phyloP scores from a whole-genome alignment of 2,113 vertebrate species.

The Egretta garzetta region DNA sequence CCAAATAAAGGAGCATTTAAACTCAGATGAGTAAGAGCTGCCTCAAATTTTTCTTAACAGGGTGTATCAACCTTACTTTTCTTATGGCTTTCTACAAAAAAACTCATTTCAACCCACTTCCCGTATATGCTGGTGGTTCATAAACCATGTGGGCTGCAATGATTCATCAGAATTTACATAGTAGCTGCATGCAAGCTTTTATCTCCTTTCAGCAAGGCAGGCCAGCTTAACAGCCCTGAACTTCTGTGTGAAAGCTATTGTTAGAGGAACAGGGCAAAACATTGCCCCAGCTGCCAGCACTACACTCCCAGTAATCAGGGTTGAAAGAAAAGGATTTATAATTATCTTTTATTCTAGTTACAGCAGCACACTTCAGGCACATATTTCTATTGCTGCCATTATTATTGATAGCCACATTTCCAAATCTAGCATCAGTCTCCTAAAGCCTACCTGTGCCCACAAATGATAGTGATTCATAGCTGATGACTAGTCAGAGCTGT shows the following conservation, averaged over 20 bases:
- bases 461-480: neutral
- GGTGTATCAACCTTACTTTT: neutral
- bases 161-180: conserved; percentile 26
- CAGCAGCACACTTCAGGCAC: neutral
- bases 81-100: neutral
- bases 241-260: neutral
- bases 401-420: neutral
- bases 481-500: neutral
- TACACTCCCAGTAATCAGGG: neutral
- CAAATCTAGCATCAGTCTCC: neutral
- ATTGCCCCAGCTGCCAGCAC: neutral
- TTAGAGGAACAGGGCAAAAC: neutral
- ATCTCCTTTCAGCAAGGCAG: neutral
- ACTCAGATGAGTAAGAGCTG: neutral
- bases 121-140: neutral
- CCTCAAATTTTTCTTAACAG: neutral
- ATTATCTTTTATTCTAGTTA: neutral
- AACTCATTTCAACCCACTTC: neutral
- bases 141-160: neutral
- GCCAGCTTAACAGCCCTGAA: neutral
- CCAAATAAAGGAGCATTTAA: neutral
- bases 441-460: neutral
- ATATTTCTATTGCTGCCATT: neutral
- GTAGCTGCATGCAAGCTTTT: neutral
- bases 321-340: neutral